Evolutionary conservation across 2,797 vertebrate genomes (phyloP).

Genomic region (Chromobotia macracanthus): DNA sequence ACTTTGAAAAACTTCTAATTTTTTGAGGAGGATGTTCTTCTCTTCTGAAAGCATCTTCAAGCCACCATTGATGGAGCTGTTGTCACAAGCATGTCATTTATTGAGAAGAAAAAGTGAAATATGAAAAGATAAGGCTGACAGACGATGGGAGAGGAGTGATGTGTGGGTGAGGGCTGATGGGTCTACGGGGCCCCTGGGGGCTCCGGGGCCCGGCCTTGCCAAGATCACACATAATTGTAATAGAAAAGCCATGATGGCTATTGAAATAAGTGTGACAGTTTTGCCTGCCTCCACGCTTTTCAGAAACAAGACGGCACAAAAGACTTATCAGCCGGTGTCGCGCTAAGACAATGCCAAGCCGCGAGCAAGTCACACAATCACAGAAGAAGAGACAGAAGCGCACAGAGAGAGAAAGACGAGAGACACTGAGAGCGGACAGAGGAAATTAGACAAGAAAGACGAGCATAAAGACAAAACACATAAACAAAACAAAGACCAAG

Average conservation of each 20-base stretch:
- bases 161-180: conserved; percentile 44
- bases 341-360: conserved; percentile 72
- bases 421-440: conserved; percentile 40
- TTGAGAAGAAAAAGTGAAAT: conserved; percentile 24
- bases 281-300: conserved; percentile 64
- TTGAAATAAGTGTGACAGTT: conserved; percentile 65
- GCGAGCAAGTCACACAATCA: conserved; percentile 68
- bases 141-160: conserved; percentile 44
- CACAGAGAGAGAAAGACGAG: conserved; percentile 51
- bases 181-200: conserved; percentile 39
- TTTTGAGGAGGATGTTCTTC: conserved; percentile 16
- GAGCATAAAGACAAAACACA: conserved; percentile 49
- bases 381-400: conserved; percentile 62
- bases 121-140: conserved; percentile 48
- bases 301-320: conserved; percentile 70
- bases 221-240: conserved; percentile 72
- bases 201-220: conserved; percentile 32
- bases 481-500: conserved; percentile 47
- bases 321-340: conserved; percentile 70
- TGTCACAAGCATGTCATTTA: conserved; percentile 38
- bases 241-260: conserved; percentile 70
- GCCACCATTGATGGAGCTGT: conserved; percentile 36
- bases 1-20: conserved; percentile 16
- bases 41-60: conserved; percentile 26
- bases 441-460: conserved; percentile 40